These are phyloP conservation scores for Heliconius ethilla DNA, from an alignment of 2,888 invertebrate species.

Conservation along the genomic window DNA sequence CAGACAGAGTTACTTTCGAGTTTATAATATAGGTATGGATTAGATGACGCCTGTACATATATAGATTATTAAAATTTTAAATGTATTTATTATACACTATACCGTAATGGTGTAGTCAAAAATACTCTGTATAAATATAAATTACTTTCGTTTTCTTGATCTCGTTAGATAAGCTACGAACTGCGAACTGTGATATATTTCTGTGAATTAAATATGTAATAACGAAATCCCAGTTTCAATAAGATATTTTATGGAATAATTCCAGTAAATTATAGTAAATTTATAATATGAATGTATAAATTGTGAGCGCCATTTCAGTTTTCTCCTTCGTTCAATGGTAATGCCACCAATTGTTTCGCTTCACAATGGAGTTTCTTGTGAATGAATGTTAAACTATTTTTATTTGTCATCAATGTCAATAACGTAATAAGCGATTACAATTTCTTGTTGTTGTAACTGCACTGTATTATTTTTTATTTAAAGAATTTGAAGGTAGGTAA, in stretches of 20 bases:
- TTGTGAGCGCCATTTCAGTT: conserved; percentile 44
- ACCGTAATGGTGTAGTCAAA: not conserved
- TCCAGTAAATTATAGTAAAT: not conserved
- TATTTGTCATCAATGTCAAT: conserved; percentile 18
- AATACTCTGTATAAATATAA: not conserved
- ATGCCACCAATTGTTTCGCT: conserved; percentile 53
- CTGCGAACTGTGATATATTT: too few relatives aligned
- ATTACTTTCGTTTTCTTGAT: too few relatives aligned
- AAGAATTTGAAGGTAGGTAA: not conserved
- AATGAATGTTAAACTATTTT: conserved; percentile 12
- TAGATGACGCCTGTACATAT: not conserved
- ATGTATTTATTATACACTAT: not conserved
- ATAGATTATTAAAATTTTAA: not conserved
- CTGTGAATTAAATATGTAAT: too few relatives aligned
- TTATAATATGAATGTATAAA: conserved; percentile 31
- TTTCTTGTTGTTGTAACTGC: not conserved
- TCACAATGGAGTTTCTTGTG: conserved; percentile 49
- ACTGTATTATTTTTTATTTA: not conserved
- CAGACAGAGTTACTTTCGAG: too few relatives aligned
- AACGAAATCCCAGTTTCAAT: too few relatives aligned
- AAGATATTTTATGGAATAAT: too few relatives aligned
- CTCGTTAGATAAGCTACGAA: too few relatives aligned
- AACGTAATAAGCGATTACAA: not conserved
- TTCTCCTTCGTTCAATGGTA: conserved; percentile 46
- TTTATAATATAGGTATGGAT: too few relatives aligned